A percentile compares a stretch with the other conserved stretches of the same genome.
Conservation (phyloP, 2,888 invertebrate species). For the Seira ritae region DNA sequence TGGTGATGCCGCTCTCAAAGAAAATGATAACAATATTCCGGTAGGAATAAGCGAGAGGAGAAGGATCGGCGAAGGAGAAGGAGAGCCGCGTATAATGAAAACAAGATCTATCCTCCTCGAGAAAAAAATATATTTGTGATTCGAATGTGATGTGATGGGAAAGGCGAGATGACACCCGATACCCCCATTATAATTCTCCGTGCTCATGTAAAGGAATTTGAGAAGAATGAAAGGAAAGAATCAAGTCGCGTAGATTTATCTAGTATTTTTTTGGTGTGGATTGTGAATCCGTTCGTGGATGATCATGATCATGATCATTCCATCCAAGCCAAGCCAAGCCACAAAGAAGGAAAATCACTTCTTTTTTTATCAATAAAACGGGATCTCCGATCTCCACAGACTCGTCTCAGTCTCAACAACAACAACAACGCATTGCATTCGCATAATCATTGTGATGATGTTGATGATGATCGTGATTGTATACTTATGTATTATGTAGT, state of each 20-base stretch:
- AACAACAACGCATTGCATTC: too few species aligned
- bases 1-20: background rate
- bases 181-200: slow-evolving; percentile 4
- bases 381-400: too few species aligned
- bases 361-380: too few species aligned
- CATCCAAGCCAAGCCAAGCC: background rate
- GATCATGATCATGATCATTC: background rate
- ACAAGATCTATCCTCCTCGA: slow-evolving; percentile 4
- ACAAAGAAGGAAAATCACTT: slow-evolving; percentile 39
- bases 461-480: too few species aligned
- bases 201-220: too few species aligned
- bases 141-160: background rate
- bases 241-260: background rate
- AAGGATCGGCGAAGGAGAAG: slow-evolving; percentile 5
- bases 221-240: background rate
- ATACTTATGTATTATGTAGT: too few species aligned
- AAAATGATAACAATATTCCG: slow-evolving; percentile 19
- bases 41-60: background rate
- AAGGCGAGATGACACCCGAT: slow-evolving; percentile 36
- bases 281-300: background rate
- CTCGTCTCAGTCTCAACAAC: too few species aligned
- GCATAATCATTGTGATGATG: too few species aligned
- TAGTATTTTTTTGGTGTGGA: background rate
- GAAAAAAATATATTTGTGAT: slow-evolving; percentile 28
- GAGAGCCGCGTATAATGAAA: background rate